Conservation (phyloP, 2,113 vertebrate species). For the Hystrix brachyura region DNA sequence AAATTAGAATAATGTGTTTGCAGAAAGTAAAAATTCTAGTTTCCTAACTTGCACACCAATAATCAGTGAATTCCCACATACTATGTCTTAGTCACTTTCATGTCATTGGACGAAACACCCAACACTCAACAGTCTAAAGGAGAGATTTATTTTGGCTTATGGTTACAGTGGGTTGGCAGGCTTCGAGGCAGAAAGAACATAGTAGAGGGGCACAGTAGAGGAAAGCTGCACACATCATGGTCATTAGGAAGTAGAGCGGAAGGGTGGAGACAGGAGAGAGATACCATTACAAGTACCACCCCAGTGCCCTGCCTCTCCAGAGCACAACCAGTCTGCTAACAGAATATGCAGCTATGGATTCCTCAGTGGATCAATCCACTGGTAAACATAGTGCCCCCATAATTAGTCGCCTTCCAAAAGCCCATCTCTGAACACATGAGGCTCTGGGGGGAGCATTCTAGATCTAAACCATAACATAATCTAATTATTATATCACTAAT, state of each 20-base stretch:
- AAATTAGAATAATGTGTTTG: constrained; percentile 41
- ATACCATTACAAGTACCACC: not conserved
- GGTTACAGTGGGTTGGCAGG: not conserved
- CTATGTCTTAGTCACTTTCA: not conserved
- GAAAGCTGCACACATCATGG: not conserved
- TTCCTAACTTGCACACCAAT: not conserved
- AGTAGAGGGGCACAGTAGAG: not conserved
- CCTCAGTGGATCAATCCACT: not conserved
- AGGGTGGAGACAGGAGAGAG: not conserved
- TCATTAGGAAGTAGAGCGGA: not conserved
- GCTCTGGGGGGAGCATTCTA: not conserved
- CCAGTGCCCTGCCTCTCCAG: not conserved
- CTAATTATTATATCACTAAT: constrained; percentile 24
- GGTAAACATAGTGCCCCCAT: not conserved
- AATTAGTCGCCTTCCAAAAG: not conserved
- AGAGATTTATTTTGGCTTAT: not conserved
- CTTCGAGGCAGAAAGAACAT: not conserved
- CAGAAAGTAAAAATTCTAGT: not conserved
- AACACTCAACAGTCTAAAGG: not conserved
- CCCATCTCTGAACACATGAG: not conserved
- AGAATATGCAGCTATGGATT: not conserved
- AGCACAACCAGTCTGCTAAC: not conserved
- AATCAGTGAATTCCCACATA: not conserved
- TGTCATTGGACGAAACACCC: not conserved
- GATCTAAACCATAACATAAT: not conserved